phyloP scores from a whole-genome alignment of 2,113 vertebrate genomes.

The Aptenodytes patagonicus region DNA sequence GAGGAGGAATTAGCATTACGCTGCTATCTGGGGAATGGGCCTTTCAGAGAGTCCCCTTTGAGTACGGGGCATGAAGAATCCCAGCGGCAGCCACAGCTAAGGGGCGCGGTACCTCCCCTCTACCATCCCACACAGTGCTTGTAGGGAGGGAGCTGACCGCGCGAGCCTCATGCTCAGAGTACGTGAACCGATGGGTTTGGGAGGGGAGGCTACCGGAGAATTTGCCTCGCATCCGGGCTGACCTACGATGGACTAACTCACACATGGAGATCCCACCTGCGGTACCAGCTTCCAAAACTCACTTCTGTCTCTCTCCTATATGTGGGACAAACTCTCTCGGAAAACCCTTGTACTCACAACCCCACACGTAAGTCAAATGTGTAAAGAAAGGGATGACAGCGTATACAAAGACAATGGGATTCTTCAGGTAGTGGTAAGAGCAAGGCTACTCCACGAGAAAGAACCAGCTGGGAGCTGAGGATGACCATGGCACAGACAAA shows the following conservation, averaged over 20 bases:
- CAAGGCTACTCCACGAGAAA: fast-evolving
- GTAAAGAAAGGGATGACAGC: neutral
- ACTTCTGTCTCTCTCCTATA: neutral
- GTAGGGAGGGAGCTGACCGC: fast-evolving
- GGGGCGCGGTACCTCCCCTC: fast-evolving
- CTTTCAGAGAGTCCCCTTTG: neutral
- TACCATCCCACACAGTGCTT: too few relatives aligned
- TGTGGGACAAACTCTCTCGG: neutral
- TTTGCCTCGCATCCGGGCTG: neutral
- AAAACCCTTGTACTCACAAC: neutral
- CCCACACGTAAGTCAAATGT: fast-evolving
- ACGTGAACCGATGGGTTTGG: fast-evolving
- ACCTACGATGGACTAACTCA: neutral
- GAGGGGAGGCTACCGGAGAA: neutral
- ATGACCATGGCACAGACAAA: neutral
- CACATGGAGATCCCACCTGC: fast-evolving
- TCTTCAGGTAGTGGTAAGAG: neutral
- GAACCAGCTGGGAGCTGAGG: neutral
- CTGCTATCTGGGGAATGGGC: neutral
- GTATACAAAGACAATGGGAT: neutral
- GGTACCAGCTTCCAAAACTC: neutral
- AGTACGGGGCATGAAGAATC: neutral
- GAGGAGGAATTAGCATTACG: neutral
- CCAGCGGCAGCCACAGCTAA: neutral
- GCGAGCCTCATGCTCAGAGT: fast-evolving